Base-by-base conservation (phyloP, 2,888 invertebrate genomes). In the Carcina quercana region DNA sequence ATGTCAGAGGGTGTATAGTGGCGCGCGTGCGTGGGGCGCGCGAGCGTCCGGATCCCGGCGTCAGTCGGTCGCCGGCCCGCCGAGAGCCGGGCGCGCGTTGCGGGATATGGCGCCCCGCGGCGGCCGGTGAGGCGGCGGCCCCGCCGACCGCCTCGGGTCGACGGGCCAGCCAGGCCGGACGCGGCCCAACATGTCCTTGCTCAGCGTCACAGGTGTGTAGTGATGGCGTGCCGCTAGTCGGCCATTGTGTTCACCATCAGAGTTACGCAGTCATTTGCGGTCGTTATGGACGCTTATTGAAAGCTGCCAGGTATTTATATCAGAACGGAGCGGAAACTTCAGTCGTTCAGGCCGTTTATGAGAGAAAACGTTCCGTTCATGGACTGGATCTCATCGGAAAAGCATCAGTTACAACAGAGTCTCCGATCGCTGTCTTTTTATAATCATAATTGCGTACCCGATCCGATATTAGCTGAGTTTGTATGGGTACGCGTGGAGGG, bases 131-230 rank as follows among this genome's bases (percentile, higher is more conserved):
- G 79, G 79, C 76, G 70, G 68, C 76, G 75, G 79, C 82, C 82
- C 80, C 80, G 80, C 80, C 82, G 80, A 80, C 80, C 82, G 79
- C 75, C 74, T 64, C 75, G 80, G 78, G 80, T 80, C 80, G 80
- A 79, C 80, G 82, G 80, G 80, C 75, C 74, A 70, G 69, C 68
- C 70, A 62, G 62, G 67, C 54, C 47, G 50, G 72, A 67, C 58
- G 56, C 66, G 68, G 62, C 75, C 68, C 79, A 80, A 54, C 79
- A 85, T 85, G 84, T 84, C 84, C 69, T 78, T 85, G 66, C 83
- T 85, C 71, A 85, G 84, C 83, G 84, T 85, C 68, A 85, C 84
- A 83, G 84, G 84, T 84, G 55, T 59, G 63, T 57, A 59, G 55
- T 48, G 53, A 50, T 57, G 59, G 41, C 45, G 12, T 26, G 8